These are phyloP conservation scores for Lepetodrilus schrolli DNA, from an alignment of 2,888 invertebrate species.

Conservation along the genomic window DNA sequence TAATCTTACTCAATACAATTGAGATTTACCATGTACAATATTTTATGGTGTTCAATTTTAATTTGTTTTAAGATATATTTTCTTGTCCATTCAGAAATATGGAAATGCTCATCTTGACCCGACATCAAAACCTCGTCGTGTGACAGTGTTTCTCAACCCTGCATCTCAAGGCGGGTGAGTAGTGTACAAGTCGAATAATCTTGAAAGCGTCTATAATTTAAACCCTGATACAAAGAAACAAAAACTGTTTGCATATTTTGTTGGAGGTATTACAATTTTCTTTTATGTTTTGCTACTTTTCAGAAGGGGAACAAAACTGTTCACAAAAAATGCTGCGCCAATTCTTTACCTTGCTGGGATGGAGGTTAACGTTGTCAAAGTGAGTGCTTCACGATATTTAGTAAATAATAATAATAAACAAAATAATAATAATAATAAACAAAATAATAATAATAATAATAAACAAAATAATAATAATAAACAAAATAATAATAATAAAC, in stretches of 20 bases:
- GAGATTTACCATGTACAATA: no score
- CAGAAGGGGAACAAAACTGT: constrained; percentile 80
- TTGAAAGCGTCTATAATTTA: not conserved
- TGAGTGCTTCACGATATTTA: no score
- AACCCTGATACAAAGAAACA: not conserved
- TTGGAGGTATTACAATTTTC: not conserved
- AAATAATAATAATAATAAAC: no score
- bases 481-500: no score
- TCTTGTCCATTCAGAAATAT: constrained; percentile 80
- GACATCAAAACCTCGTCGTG: constrained; percentile 80
- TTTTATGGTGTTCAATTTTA: no score
- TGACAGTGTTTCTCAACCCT: constrained; percentile 93
- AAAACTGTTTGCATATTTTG: not conserved
- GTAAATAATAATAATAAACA: no score
- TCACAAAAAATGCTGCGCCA: constrained; percentile 94
- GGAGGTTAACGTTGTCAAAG: constrained; percentile 77
- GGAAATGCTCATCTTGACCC: constrained; percentile 81
- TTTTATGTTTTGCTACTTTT: constrained; percentile 41
- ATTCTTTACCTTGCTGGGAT: constrained; percentile 93
- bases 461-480: no score
- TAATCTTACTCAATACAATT: no score
- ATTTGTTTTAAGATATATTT: no score
- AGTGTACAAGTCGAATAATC: not conserved
- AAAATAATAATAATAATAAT: no score
- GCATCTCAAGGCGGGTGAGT: constrained; percentile 86